Evolutionary conservation across 2,797 vertebrate genomes (phyloP).

Genomic region (Lacerta viridis): DNA sequence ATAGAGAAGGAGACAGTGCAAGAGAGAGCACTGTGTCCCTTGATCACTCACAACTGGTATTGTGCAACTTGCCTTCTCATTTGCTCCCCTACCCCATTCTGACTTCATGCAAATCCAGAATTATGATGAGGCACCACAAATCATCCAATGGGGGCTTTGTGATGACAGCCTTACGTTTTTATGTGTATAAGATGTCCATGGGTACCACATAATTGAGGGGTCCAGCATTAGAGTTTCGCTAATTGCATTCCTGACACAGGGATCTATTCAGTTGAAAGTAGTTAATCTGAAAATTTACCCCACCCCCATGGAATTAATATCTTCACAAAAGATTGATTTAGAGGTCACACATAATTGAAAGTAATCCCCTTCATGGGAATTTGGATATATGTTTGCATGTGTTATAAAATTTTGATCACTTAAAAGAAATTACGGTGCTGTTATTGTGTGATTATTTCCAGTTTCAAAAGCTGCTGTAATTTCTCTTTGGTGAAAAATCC

Average conservation of each 20-base stretch:
- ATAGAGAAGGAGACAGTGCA: too few species aligned
- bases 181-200: too few species aligned
- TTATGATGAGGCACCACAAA: too few species aligned
- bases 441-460: not conserved
- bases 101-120: too few species aligned
- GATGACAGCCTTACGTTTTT: too few species aligned
- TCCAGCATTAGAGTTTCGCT: not conserved
- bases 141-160: too few species aligned
- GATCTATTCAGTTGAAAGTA: not conserved
- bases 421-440: slow-evolving; percentile 34
- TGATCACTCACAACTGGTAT: too few species aligned
- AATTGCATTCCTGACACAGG: not conserved
- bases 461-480: slow-evolving; percentile 11
- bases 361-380: not conserved
- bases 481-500: slow-evolving; percentile 37
- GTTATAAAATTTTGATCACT: slow-evolving; percentile 1
- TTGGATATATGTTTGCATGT: not conserved
- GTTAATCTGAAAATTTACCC: not conserved
- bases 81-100: too few species aligned
- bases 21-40: too few species aligned
- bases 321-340: slow-evolving; percentile 9
- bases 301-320: not conserved
- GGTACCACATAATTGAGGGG: too few species aligned
- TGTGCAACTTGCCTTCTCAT: too few species aligned
- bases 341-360: not conserved